Evolutionary conservation across 2,888 invertebrate genomes (phyloP).

Genomic region (Plusia festucae): DNA sequence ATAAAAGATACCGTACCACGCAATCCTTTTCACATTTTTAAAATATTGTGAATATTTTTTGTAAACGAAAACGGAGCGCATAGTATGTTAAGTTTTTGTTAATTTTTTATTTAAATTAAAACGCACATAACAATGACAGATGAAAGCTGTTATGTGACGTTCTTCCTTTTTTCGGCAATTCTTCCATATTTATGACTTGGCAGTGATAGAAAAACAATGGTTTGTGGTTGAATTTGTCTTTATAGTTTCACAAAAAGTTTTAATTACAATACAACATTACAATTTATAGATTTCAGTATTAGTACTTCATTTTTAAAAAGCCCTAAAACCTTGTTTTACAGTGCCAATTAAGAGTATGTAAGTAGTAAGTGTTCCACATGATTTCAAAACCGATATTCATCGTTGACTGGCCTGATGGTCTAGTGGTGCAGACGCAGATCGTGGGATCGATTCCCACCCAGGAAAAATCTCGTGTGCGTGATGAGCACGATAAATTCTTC

Average conservation of each 20-base stretch:
- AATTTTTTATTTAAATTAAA: conserved; percentile 62
- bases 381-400: too few species aligned
- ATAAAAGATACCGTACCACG: conserved; percentile 66
- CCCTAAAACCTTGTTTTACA: too few species aligned
- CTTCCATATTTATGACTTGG: conserved; percentile 10
- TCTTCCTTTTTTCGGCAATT: conserved; percentile 11
- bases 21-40: conserved; percentile 84
- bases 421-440: too few species aligned
- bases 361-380: background rate
- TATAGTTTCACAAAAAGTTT: background rate
- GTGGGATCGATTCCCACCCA: too few species aligned
- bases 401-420: too few species aligned
- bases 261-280: background rate
- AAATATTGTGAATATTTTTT: conserved; percentile 82
- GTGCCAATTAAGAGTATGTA: too few species aligned
- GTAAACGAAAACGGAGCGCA: conserved; percentile 79
- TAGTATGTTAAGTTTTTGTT: conserved; percentile 74
- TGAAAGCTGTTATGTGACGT: conserved; percentile 24
- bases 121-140: conserved; percentile 59
- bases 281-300: too few species aligned
- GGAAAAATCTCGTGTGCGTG: too few species aligned
- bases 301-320: background rate
- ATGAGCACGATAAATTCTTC: too few species aligned
- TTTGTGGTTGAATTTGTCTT: conserved; percentile 8
- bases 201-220: conserved; percentile 10